These are phyloP conservation scores for Sebastes variabilis DNA, from an alignment of 2,797 vertebrate species.

Conservation along the genomic window DNA sequence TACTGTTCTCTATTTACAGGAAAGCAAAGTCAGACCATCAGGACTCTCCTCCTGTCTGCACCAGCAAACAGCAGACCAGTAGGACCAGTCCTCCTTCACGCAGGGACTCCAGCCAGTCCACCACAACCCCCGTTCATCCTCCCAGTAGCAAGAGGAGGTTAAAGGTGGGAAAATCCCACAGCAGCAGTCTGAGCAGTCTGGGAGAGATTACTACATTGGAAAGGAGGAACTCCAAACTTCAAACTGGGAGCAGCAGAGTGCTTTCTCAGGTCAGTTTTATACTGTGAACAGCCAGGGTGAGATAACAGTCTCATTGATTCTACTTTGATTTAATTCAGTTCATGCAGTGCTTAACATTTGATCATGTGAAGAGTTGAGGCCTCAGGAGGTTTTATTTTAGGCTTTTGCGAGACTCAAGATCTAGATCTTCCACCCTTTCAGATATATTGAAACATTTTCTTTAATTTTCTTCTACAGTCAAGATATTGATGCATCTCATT, in stretches of 20 bases:
- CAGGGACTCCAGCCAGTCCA: not conserved
- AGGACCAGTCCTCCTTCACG: not conserved
- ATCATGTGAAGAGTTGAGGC: not conserved
- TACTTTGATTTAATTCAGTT: not conserved
- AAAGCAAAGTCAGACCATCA: slow-evolving; percentile 4
- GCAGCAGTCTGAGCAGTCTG: slow-evolving; percentile 79
- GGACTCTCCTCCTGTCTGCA: not conserved
- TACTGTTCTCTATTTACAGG: slow-evolving; percentile 40
- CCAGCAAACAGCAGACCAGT: not conserved
- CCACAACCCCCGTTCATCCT: slow-evolving; percentile 15
- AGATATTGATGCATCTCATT: not conserved
- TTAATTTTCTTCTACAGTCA: not conserved
- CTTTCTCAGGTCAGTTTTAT: slow-evolving; percentile 76
- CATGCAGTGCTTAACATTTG: not conserved
- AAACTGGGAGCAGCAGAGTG: not conserved
- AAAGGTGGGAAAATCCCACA: slow-evolving; percentile 10
- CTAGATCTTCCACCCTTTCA: not conserved
- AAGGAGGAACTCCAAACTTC: slow-evolving; percentile 57
- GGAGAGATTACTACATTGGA: slow-evolving; percentile 51
- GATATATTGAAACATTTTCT: not conserved
- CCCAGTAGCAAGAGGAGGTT: not conserved
- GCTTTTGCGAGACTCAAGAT: not conserved
- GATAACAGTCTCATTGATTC: not conserved
- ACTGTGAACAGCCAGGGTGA: not conserved
- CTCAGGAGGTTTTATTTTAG: not conserved